Evolutionary conservation across 2,797 vertebrate genomes (phyloP).

Genomic region (Chelon auratus): DNA sequence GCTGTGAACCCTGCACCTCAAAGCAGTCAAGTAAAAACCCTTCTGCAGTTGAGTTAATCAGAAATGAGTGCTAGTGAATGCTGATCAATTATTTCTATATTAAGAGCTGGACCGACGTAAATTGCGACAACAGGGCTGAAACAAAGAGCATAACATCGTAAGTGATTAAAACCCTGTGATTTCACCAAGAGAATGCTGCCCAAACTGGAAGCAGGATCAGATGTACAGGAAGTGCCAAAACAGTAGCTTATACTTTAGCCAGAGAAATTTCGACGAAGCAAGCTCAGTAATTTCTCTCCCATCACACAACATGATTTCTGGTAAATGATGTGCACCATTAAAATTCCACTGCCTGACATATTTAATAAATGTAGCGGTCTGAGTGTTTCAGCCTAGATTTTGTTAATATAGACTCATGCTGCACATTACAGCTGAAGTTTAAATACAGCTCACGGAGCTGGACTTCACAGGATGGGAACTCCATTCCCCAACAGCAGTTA

Average conservation of each 20-base stretch:
- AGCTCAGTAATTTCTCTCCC: slow-evolving; percentile 8
- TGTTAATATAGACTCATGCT: no score
- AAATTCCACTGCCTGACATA: not conserved
- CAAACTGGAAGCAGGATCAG: slow-evolving; percentile 29
- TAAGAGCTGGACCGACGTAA: slow-evolving; percentile 24
- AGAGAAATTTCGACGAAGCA: slow-evolving; percentile 25
- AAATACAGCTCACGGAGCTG: slow-evolving; percentile 22
- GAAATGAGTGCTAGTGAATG: not conserved
- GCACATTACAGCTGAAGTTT: not conserved
- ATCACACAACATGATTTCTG: slow-evolving; percentile 15
- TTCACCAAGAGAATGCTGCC: slow-evolving; percentile 20
- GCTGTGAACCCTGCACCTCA: not conserved
- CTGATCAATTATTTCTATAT: slow-evolving; percentile 9
- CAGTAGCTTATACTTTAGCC: slow-evolving; percentile 15
- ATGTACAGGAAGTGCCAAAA: slow-evolving; percentile 30
- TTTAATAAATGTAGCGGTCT: not conserved
- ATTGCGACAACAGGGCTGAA: slow-evolving; percentile 16
- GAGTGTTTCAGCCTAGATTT: no score
- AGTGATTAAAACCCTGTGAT: slow-evolving; percentile 23
- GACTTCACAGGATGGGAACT: slow-evolving; percentile 30
- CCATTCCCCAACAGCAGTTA: slow-evolving; percentile 29
- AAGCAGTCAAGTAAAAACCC: not conserved
- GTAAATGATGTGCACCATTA: not conserved
- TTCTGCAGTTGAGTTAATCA: not conserved
- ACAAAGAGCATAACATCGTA: not conserved